Percentiles rank a stretch among this genome's conserved stretches.
phyloP scores from a whole-genome alignment of 1,140 invertebrate species.

The Elysia chlorotica region DNA sequence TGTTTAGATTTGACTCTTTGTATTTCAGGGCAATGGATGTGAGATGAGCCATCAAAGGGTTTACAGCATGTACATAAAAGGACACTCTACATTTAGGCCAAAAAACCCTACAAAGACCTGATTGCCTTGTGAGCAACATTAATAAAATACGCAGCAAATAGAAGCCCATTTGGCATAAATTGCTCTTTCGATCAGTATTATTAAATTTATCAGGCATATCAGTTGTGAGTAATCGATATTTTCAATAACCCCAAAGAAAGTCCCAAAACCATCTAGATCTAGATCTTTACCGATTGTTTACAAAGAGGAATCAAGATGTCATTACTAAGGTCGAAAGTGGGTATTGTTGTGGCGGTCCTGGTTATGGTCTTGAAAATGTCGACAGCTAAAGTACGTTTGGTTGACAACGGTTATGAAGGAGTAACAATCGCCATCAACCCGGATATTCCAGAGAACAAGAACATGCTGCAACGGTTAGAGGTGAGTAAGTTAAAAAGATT shows the following conservation, averaged over 20 bases:
- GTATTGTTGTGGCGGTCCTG: not conserved
- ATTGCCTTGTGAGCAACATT: too few relatives aligned
- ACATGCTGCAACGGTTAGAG: slow-evolving; percentile 25
- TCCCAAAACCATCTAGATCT: not conserved
- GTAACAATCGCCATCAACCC: slow-evolving; percentile 29
- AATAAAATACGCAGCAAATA: too few relatives aligned
- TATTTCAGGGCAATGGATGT: too few relatives aligned
- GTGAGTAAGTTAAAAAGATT: too few relatives aligned
- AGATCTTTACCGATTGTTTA: not conserved
- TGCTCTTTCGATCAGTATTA: not conserved
- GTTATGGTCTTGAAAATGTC: not conserved
- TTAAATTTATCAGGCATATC: not conserved
- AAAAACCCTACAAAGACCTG: too few relatives aligned
- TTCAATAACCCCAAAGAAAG: not conserved
- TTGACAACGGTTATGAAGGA: slow-evolving; percentile 29
- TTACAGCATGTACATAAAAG: too few relatives aligned
- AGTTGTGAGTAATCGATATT: not conserved
- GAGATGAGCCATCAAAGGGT: too few relatives aligned
- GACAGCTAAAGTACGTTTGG: slow-evolving; percentile 22
- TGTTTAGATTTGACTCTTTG: too few relatives aligned
- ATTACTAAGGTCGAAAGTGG: not conserved
- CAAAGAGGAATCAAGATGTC: too few relatives aligned
- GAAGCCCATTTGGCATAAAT: not conserved
- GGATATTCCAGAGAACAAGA: slow-evolving; percentile 22
- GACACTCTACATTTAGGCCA: too few relatives aligned